Base-by-base conservation (phyloP, 2,888 invertebrate species). In the Patella ulyssiponensis region DNA sequence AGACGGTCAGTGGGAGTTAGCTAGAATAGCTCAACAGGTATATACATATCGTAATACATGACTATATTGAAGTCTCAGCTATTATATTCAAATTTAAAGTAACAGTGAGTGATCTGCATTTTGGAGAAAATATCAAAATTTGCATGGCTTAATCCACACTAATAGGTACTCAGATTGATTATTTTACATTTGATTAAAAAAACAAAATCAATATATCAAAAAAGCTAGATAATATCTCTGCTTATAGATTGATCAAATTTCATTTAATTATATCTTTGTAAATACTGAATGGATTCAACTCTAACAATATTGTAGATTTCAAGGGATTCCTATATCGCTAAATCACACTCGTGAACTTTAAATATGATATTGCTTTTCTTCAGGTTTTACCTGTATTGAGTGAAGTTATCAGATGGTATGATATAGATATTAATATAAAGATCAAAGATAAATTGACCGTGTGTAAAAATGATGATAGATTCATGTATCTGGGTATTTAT, bases 391-490 rank as follows among this genome's bases (percentile, higher is more conserved):
- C 90, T 3, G 87, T 87, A 74, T 78, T 90, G 51, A 87, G 87
- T 7, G 90, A 90, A 78, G 88, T 90, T 7, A 86, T 90, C n/a
- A 82, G 90, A 75, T 90, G 90, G 90, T 90, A 85, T 79, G 87
- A 89, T 80, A 86, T 88, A 76, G 81, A 81, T 15, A 79, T 90
- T n/a, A 75, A 90, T 58, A 86, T 86, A 73, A 80, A 83, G 9
- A 78, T 90, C 27, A 87, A 87, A 86, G 44, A 44, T 7, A 83
- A 83, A 69, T 82, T 80, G 27, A 84, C 87, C 76, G 81, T 89
- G 71, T 79, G 75, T 23, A 14, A 75, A 77, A n/a, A 77, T 82
- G 74, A 83, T 52, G 84, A 88, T 27, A 83, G 85, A 73, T 82
- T 88, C 33, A 81, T 85, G 52, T 90, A 84, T 82, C 86, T 86